Conservation (phyloP, 2,113 vertebrate genomes). For the Speoplatyrhinus poulsoni region DNA sequence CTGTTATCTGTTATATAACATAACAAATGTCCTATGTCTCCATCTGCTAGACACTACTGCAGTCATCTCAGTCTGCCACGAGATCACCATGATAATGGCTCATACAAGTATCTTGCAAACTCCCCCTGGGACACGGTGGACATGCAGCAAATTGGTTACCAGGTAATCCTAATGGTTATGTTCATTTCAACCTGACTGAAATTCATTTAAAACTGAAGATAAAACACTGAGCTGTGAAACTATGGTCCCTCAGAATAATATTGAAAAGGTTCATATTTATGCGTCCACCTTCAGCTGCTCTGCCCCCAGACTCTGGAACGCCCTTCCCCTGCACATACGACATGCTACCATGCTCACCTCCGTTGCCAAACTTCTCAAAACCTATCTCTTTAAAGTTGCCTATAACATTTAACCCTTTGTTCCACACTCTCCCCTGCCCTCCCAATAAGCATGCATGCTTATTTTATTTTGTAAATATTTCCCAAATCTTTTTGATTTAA, state of each 20-base stretch:
- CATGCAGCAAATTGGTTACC: conserved; percentile 41
- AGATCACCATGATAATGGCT: conserved; percentile 67
- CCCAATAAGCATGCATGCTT: too few relatives aligned
- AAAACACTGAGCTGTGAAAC: neutral
- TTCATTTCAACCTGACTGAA: neutral
- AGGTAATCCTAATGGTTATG: conserved; percentile 47
- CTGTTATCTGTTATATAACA: too few relatives aligned
- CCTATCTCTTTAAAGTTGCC: too few relatives aligned
- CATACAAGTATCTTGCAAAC: conserved; percentile 72
- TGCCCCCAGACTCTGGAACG: too few relatives aligned
- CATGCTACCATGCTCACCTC: too few relatives aligned
- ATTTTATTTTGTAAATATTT: too few relatives aligned
- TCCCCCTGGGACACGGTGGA: conserved; percentile 70
- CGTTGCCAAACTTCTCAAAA: too few relatives aligned
- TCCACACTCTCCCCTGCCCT: too few relatives aligned
- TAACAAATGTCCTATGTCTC: neutral
- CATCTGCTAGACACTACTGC: conserved; percentile 64
- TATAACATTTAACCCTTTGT: too few relatives aligned
- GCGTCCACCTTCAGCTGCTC: too few relatives aligned
- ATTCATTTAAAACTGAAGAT: neutral
- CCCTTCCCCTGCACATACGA: too few relatives aligned
- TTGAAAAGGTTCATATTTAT: neutral
- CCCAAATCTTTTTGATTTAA: too few relatives aligned
- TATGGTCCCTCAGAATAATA: neutral
- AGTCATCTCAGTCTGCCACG: conserved; percentile 70